Percentiles rank a stretch among this genome's conserved stretches.
phyloP scores from a whole-genome alignment of 2,888 invertebrate species.

The Phengaris arion region DNA sequence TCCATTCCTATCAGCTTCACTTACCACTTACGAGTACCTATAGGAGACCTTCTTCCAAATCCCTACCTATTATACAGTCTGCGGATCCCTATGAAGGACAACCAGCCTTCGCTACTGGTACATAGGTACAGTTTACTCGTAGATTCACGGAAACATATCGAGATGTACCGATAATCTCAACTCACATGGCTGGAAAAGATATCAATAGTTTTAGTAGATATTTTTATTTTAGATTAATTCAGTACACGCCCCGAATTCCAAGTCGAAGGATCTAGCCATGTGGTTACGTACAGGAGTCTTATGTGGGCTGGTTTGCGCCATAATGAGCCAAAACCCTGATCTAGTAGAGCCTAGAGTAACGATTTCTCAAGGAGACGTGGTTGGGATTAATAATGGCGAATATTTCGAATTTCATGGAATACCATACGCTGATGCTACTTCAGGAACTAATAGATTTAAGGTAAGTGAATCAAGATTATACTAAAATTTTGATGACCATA shows the following conservation, averaged over 20 bases:
- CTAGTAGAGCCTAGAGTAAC: slow-evolving; percentile 44
- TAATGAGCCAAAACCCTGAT: slow-evolving; percentile 41
- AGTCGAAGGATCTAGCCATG: slow-evolving; percentile 45
- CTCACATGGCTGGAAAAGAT: slow-evolving; percentile 35
- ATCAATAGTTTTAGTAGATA: slow-evolving; percentile 4
- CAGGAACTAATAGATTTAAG: slow-evolving; percentile 64
- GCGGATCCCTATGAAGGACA: too few relatives aligned
- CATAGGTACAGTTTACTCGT: neutral
- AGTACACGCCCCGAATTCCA: slow-evolving; percentile 24
- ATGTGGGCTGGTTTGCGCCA: slow-evolving; percentile 41
- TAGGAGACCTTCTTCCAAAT: too few relatives aligned
- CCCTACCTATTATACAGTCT: too few relatives aligned
- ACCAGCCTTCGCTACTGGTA: too few relatives aligned
- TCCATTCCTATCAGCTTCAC: too few relatives aligned
- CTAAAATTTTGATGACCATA: too few relatives aligned
- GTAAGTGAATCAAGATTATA: slow-evolving; percentile 42
- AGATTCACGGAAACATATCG: neutral
- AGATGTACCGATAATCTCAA: slow-evolving; percentile 21
- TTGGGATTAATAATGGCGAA: slow-evolving; percentile 51
- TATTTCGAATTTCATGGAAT: slow-evolving; percentile 63
- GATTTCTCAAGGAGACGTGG: slow-evolving; percentile 56
- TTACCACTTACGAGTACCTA: too few relatives aligned
- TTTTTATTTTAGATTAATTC: neutral
- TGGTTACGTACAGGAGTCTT: slow-evolving; percentile 43
- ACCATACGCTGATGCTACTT: slow-evolving; percentile 66